Base-by-base conservation (phyloP, 1,140 invertebrate genomes). In the Temnothorax curvispinosus region DNA sequence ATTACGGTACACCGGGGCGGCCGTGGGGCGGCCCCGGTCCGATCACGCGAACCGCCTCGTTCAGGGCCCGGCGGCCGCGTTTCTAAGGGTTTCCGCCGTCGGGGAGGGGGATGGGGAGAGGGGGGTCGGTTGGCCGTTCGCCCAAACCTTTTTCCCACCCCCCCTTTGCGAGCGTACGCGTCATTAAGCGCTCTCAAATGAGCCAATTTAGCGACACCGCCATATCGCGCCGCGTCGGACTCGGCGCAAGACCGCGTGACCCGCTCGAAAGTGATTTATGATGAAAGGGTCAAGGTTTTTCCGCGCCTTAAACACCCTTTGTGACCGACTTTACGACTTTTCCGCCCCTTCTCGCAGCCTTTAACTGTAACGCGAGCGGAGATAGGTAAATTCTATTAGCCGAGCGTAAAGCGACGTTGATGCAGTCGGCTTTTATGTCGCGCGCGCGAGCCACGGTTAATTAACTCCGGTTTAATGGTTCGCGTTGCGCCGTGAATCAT, bases 361-460 rank as follows among this genome's bases (percentile, higher is more conserved):
- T 69, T 50, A 56, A 58, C 18, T 60, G 41, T 84, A 74, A 84
- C 80, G 54, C 56, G n/a, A 32, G 18, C 27, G 32, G 69, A 58
- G 80, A 84, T 75, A 84, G 80, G 80, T 84, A 60, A 60, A 84
- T 84, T 84, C 69, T 84, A 60, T 84, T 84, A 84, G 69, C 32
- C 54, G 54, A 44, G 54, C 80, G 15, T 75, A 84, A 84, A 84
- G 69, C 52, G 80, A 82, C 67, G 41, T 60, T 74, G 69, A 75
- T 75, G 56, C 54, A 60, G 32, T 41, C 69, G 41, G 69, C 80
- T 62, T 74, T 84, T 74, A 84, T 47, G 69, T 62, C 80, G 64
- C 47, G 52, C 47, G 52, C 80, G 64, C 47, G 52, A 38, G 69
- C 69, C 54, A 84, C 21, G 69, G 80, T 75, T 84, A 74, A 84